Percentiles rank a stretch among this genome's conserved stretches.
Evolutionary conservation across 2,113 vertebrate genomes (phyloP).

Genomic region (Mastomys coucha): DNA sequence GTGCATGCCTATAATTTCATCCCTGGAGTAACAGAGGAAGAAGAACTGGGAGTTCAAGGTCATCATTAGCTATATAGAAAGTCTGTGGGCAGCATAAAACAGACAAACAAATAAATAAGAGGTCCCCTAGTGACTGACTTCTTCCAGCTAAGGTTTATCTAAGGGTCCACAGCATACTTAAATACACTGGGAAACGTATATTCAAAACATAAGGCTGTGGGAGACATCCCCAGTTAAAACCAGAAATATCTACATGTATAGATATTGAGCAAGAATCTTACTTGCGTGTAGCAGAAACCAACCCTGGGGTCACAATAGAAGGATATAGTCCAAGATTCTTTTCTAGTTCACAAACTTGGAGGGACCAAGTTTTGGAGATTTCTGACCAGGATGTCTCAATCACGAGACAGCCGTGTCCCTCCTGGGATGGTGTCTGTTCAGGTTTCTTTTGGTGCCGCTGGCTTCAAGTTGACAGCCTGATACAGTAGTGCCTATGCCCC

Average conservation of each 20-base stretch:
- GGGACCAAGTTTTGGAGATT: not conserved
- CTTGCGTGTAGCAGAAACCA: constrained; percentile 24
- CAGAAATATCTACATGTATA: not conserved
- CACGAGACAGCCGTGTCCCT: not conserved
- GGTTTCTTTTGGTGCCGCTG: not conserved
- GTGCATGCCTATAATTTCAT: not conserved
- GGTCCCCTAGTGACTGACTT: not conserved
- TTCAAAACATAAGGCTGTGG: not conserved
- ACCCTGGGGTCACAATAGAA: not conserved
- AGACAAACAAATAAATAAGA: not conserved
- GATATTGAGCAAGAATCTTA: not conserved
- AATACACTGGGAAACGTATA: not conserved
- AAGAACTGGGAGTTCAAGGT: not conserved
- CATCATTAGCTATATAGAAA: not conserved
- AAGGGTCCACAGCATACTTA: not conserved
- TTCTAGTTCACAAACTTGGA: not conserved
- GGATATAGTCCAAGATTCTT: not conserved
- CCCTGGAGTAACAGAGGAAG: not conserved
- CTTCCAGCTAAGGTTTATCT: not conserved
- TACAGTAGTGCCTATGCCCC: not conserved
- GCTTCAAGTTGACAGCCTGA: not conserved
- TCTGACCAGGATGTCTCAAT: not conserved
- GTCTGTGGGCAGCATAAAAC: not conserved
- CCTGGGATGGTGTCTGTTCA: not conserved
- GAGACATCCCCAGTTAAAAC: not conserved